Conservation (phyloP, 2,797 vertebrate species). For the Thaleichthys pacificus region DNA sequence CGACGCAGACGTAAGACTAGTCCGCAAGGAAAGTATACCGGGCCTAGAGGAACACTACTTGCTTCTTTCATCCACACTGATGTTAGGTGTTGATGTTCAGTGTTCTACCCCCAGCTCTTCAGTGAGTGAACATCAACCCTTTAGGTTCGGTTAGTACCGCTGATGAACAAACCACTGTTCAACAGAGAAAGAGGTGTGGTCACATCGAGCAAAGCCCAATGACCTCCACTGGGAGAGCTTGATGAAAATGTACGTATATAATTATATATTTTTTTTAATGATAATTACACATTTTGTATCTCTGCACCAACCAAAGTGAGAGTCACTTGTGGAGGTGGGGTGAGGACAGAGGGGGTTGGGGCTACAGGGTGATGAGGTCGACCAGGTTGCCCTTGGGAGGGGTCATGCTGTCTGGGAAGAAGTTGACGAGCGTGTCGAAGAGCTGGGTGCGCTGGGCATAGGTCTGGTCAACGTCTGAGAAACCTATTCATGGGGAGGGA, state of each 20-base stretch:
- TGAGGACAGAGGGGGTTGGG: conserved; percentile 32
- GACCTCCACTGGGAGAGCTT: conserved; percentile 32
- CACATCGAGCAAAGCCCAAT: conserved; percentile 31
- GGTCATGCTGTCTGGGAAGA: conserved; percentile 99
- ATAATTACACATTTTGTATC: no score
- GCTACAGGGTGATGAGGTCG: conserved; percentile 96
- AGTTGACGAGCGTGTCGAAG: conserved; percentile 97
- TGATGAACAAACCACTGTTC: conserved; percentile 6
- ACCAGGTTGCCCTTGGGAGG: conserved; percentile 98
- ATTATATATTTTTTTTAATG: no score
- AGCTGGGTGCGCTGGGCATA: conserved; percentile 97
- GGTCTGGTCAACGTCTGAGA: conserved; percentile 96
- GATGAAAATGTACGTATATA: no score
- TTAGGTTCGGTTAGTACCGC: conserved; percentile 8
- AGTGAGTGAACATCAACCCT: not conserved
- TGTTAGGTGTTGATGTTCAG: conserved; percentile 14
- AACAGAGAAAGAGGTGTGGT: conserved; percentile 6
- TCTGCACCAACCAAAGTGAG: conserved; percentile 5
- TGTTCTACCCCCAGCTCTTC: not conserved
- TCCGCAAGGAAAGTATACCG: conserved; percentile 1
- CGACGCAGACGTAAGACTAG: conserved; percentile 1
- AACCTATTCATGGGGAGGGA: conserved; percentile 74
- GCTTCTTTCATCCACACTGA: conserved; percentile 19
- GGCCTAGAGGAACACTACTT: not conserved
- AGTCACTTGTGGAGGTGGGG: conserved; percentile 13